Evolutionary conservation across 2,113 vertebrate genomes (phyloP), one percentile per base, ranked within the genome.

Genomic region (Irena cyanogastra): DNA sequence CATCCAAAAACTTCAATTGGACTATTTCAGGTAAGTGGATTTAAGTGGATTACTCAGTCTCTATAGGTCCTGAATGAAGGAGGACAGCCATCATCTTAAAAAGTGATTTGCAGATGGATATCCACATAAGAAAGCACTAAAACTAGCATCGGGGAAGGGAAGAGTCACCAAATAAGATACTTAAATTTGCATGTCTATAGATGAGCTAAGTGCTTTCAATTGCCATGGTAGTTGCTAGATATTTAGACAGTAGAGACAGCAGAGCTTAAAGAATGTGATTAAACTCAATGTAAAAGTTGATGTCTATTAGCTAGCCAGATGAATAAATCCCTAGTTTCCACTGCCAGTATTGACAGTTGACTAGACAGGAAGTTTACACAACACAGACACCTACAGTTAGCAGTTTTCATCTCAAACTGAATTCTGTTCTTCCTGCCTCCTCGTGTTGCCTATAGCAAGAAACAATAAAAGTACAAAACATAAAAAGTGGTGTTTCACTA

Each of bases 361-460:
- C 37, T 74, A 42, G 53, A 77, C 86, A 72, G 13, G 22, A 28
- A 79, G 41, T 72, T 88, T 88, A 31, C 44, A 68, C 21, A 68
- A 79, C 33, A 64, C 27, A 72, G 59, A 69, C 24, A 80, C 52
- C 37, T 57, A 57, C 17, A 84, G 31, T 76, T 88, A 86, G n/a
- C 16, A 35, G 11, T 37, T 53, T 64, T 76, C 79, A 90, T 85
- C 35, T 75, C 35, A 63, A 37, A 54, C 18, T 71, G 9, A 88
- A 68, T 66, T 61, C 27, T 44, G 4, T 68, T 35, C 65, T 47
- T 85, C n/a, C 37, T 44, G 24, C 8, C 8, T 90, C 33, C 9
- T 63, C 1, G 0, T 13, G 35, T 20, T 76, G 7, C 0, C 1
- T 19, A 33, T 14, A 63, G 7, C 20, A 56, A 50, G 41, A 90